phyloP scores from a whole-genome alignment of 2,113 vertebrate genomes.

The Platysteira castanea region DNA sequence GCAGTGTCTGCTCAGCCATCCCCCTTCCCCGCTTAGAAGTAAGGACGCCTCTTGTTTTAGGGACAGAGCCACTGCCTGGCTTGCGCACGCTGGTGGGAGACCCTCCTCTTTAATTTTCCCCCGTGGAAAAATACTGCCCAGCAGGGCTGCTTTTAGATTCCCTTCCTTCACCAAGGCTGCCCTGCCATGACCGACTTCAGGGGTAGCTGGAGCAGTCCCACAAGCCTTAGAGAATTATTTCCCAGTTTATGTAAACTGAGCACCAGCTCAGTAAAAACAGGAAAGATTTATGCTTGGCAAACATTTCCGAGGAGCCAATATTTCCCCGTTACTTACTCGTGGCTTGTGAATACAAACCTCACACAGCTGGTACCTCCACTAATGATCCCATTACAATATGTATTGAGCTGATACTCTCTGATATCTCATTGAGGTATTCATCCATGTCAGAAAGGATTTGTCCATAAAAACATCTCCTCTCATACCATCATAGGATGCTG shows the following conservation, averaged over 20 bases:
- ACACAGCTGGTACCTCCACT: constrained; percentile 50
- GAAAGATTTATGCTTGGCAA: constrained; percentile 46
- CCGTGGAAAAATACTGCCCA: neutral
- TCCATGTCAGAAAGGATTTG: constrained; percentile 69
- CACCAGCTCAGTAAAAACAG: constrained; percentile 5
- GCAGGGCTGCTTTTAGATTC: neutral
- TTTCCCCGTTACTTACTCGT: constrained; percentile 23
- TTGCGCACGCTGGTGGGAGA: neutral
- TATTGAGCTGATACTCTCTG: constrained; percentile 49
- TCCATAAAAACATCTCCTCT: constrained; percentile 58
- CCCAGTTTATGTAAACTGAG: constrained; percentile 15
- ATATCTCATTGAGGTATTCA: constrained; percentile 59
- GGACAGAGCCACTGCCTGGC: neutral
- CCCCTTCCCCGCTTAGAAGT: neutral
- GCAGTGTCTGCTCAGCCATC: neutral
- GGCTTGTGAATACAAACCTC: constrained; percentile 59
- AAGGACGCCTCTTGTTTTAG: neutral
- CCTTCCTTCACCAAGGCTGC: neutral
- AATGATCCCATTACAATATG: constrained; percentile 64
- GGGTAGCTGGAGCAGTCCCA: neutral
- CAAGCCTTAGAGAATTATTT: neutral
- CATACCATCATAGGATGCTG: neutral
- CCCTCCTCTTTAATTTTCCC: neutral
- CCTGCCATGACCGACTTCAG: neutral
- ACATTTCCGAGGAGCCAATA: constrained; percentile 50